Evolutionary conservation across 2,888 invertebrate species (phyloP).

Genomic region (Augochlorella aurata): DNA sequence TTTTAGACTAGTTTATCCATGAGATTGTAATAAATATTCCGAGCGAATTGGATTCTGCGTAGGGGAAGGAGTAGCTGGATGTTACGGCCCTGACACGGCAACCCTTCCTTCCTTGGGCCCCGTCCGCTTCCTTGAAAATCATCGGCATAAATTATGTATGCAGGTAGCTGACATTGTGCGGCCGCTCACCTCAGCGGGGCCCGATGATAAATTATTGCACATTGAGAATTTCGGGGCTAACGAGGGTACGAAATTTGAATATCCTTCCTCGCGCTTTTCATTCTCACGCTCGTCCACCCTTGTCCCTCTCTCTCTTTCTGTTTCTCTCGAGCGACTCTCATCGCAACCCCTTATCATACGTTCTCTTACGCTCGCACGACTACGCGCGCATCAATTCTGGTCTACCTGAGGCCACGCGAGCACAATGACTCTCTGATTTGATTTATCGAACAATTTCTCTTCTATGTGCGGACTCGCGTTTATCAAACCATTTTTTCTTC

Average conservation of each 20-base stretch:
- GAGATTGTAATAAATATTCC: neutral
- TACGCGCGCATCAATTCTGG: constrained; percentile 42
- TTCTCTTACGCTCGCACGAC: constrained; percentile 42
- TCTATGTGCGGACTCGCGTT: constrained; percentile 56
- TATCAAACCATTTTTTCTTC: constrained; percentile 38
- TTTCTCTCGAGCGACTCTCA: constrained; percentile 9
- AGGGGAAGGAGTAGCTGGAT: neutral
- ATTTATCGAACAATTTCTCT: constrained; percentile 77
- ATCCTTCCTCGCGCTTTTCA: constrained; percentile 76
- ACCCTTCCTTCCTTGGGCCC: constrained; percentile 64
- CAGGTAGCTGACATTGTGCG: constrained; percentile 76
- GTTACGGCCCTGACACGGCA: constrained; percentile 61
- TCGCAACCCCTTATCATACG: constrained; percentile 65
- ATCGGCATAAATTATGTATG: constrained; percentile 74
- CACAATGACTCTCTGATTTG: constrained; percentile 79
- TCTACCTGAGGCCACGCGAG: constrained; percentile 63
- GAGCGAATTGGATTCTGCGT: neutral
- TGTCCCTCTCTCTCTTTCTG: constrained; percentile 30
- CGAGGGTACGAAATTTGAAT: constrained; percentile 81
- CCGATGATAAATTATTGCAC: constrained; percentile 80
- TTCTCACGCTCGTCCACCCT: constrained; percentile 73
- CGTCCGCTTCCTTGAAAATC: constrained; percentile 69
- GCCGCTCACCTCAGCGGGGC: constrained; percentile 75
- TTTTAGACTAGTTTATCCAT: neutral
- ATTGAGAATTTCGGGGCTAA: constrained; percentile 77